phyloP scores from a whole-genome alignment of 2,113 vertebrate genomes.

The Aramus guarauna region DNA sequence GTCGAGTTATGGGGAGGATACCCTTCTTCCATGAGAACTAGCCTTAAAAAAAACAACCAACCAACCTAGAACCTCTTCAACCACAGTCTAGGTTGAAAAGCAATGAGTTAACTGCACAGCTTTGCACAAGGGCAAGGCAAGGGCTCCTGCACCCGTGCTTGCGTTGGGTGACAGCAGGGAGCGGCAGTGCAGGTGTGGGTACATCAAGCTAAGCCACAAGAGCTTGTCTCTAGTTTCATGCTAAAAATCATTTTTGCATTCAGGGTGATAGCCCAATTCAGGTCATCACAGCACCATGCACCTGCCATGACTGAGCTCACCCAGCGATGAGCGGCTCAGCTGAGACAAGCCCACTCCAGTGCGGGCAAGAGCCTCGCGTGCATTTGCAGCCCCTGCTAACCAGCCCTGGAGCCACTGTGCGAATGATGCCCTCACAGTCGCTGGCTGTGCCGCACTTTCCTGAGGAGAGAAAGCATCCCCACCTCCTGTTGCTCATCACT shows the following conservation, averaged over 20 bases:
- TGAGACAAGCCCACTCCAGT: background rate
- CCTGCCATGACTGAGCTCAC: background rate
- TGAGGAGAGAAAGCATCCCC: background rate
- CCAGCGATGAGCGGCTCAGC: background rate
- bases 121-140: background rate
- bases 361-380: background rate
- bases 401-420: background rate
- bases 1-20: background rate
- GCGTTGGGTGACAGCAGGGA: background rate
- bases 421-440: too few relatives aligned
- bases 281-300: background rate
- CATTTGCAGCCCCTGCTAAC: background rate
- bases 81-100: background rate
- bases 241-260: background rate
- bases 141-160: background rate
- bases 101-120: background rate
- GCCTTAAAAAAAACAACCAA: background rate
- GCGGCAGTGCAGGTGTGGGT: fast-evolving
- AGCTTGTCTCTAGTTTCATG: background rate
- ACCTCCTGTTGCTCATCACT: background rate
- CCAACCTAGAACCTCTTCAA: background rate
- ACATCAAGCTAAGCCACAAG: background rate
- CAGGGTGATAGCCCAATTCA: background rate
- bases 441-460: background rate
- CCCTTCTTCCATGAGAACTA: background rate